These are phyloP conservation scores for Erebia aethiops DNA, from an alignment of 2,888 invertebrate species.

Conservation along the genomic window DNA sequence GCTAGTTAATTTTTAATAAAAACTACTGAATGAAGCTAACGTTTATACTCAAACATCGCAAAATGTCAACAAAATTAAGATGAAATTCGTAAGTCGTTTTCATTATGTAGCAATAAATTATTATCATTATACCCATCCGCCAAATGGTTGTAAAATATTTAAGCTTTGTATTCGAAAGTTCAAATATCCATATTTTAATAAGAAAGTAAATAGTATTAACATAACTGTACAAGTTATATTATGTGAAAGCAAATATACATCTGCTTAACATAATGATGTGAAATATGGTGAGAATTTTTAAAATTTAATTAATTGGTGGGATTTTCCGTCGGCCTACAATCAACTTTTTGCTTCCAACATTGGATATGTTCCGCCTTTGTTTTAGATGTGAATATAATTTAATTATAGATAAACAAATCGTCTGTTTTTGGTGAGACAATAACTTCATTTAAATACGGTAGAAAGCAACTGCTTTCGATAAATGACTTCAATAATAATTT, in stretches of 20 bases:
- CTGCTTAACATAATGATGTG: slow-evolving; percentile 6
- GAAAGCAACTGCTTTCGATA: too few species aligned
- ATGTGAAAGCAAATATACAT: slow-evolving; percentile 10
- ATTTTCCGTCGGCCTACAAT: slow-evolving; percentile 1
- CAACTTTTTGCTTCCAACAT: not conserved
- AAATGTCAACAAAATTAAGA: too few species aligned
- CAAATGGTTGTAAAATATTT: not conserved
- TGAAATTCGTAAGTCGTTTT: not conserved
- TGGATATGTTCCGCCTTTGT: not conserved
- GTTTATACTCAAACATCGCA: too few species aligned
- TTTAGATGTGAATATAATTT: not conserved
- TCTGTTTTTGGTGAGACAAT: not conserved
- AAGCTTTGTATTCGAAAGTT: slow-evolving; percentile 3
- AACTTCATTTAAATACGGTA: too few species aligned
- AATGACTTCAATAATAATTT: too few species aligned
- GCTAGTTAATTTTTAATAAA: too few species aligned
- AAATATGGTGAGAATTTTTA: slow-evolving; percentile 1
- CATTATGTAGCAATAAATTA: not conserved
- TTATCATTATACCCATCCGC: not conserved
- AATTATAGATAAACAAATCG: not conserved
- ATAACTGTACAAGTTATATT: slow-evolving; percentile 7
- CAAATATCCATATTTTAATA: slow-evolving; percentile 7
- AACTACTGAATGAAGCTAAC: too few species aligned
- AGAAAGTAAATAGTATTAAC: slow-evolving; percentile 14
- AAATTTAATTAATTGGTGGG: not conserved